Percentiles rank a stretch among this genome's conserved stretches.
Evolutionary conservation across 1,140 invertebrate genomes (phyloP).

Genomic region (Dinothrombium tinctorium): DNA sequence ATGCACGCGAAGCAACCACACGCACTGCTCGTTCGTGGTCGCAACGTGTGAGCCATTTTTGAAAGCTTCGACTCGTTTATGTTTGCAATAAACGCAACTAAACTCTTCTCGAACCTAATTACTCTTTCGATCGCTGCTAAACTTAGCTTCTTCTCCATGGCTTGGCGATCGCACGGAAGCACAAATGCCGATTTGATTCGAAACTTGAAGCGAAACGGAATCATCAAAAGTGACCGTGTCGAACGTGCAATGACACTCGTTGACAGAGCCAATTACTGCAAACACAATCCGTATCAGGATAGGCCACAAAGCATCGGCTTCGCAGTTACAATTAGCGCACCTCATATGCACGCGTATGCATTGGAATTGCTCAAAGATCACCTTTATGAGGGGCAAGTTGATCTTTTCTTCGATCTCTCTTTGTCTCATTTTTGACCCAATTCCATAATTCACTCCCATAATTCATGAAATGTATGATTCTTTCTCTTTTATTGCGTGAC

Average conservation of each 20-base stretch:
- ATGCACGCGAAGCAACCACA: too few species aligned
- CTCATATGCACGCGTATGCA: conserved; percentile 95
- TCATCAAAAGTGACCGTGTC: conserved; percentile 52
- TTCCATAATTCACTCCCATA: too few species aligned
- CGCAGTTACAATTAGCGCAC: conserved; percentile 85
- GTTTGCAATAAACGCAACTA: too few species aligned
- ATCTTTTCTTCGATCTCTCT: too few species aligned
- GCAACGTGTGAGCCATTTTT: too few species aligned
- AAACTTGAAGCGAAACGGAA: conserved; percentile 54
- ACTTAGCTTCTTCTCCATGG: too few species aligned
- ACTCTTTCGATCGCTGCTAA: too few species aligned
- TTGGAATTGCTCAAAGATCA: conserved; percentile 66
- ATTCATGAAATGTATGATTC: too few species aligned
- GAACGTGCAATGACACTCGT: conserved; percentile 57
- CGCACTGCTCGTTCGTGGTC: too few species aligned
- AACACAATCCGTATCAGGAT: conserved; percentile 56
- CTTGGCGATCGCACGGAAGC: conserved; percentile 54
- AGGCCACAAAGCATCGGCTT: conserved; percentile 66
- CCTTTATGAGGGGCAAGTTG: conserved; percentile 36
- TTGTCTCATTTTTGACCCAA: conserved; percentile 1
- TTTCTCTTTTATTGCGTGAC: too few species aligned
- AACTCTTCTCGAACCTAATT: too few species aligned
- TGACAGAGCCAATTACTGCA: conserved; percentile 53
- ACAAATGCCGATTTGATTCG: conserved; percentile 58
- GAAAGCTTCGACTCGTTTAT: too few species aligned